These are phyloP conservation scores for Grapholita molesta DNA, from an alignment of 1,140 invertebrate species.

Conservation along the genomic window DNA sequence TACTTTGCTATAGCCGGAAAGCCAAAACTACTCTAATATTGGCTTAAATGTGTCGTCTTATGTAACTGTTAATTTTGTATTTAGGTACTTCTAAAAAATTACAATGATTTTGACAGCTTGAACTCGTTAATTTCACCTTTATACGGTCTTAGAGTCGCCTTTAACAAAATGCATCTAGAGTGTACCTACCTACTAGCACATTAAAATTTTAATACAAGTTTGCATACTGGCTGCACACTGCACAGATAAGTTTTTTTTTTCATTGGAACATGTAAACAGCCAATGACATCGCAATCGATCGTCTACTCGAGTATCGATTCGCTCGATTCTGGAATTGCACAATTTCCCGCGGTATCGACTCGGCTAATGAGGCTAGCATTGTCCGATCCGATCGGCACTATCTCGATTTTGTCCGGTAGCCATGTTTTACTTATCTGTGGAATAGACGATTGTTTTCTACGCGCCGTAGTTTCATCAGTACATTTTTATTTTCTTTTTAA, in stretches of 20 bases:
- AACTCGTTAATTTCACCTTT: no score
- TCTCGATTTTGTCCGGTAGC: constrained; percentile 61
- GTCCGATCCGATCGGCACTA: constrained; percentile 67
- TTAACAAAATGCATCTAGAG: no score
- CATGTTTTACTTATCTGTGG: constrained; percentile 67
- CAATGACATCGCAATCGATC: constrained; percentile 34
- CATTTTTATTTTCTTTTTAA: not conserved
- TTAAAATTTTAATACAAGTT: no score
- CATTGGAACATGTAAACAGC: not conserved
- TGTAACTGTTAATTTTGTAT: no score
- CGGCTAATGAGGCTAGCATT: constrained; percentile 72
- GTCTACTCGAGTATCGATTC: constrained; percentile 51
- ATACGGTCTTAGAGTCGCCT: no score
- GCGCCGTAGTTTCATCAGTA: constrained; percentile 54
- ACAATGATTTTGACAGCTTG: no score
- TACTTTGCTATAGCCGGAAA: no score
- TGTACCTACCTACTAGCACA: no score
- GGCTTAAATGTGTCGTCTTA: no score
- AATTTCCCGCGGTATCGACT: constrained; percentile 50
- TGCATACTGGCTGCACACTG: no score
- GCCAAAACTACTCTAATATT: no score
- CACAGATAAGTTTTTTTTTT: not conserved
- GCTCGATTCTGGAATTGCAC: constrained; percentile 54
- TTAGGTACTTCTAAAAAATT: no score
- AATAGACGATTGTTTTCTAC: constrained; percentile 58